A percentile compares a stretch with the other conserved stretches of the same genome.
phyloP scores from a whole-genome alignment of 2,113 vertebrate genomes.

The Raja brachyura region DNA sequence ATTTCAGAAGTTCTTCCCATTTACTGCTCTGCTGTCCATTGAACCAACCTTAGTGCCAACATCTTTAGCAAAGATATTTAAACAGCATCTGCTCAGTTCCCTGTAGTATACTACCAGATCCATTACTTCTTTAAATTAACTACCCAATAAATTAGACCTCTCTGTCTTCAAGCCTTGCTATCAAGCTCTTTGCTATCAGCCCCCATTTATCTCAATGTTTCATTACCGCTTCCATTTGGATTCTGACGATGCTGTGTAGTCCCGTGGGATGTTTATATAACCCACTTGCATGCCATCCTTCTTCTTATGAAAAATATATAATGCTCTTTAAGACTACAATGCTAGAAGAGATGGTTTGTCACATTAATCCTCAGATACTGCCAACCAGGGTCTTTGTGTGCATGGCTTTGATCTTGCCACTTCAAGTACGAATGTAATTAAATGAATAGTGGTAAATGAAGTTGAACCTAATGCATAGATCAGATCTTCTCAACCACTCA shows the following conservation, averaged over 20 bases:
- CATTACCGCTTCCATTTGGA: background rate
- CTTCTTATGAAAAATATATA: background rate
- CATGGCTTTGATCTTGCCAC: background rate
- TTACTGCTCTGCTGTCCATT: background rate
- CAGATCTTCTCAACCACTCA: background rate
- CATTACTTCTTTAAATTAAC: background rate
- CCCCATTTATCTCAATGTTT: background rate
- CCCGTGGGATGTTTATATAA: background rate
- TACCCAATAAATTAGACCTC: background rate
- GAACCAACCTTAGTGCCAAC: background rate
- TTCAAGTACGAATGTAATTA: background rate
- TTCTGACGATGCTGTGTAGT: background rate
- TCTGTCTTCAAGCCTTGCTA: background rate
- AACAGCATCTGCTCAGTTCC: background rate
- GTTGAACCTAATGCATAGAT: background rate
- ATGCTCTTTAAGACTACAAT: background rate
- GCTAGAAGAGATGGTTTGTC: background rate
- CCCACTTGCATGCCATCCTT: background rate
- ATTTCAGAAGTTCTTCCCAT: background rate
- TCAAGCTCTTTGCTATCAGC: background rate
- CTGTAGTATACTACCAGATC: background rate
- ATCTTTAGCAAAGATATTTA: background rate
- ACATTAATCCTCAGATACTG: background rate
- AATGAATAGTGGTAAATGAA: background rate
- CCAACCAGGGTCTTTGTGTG: background rate